Conservation (phyloP, 2,113 vertebrate species). For the Upupa epops region DNA sequence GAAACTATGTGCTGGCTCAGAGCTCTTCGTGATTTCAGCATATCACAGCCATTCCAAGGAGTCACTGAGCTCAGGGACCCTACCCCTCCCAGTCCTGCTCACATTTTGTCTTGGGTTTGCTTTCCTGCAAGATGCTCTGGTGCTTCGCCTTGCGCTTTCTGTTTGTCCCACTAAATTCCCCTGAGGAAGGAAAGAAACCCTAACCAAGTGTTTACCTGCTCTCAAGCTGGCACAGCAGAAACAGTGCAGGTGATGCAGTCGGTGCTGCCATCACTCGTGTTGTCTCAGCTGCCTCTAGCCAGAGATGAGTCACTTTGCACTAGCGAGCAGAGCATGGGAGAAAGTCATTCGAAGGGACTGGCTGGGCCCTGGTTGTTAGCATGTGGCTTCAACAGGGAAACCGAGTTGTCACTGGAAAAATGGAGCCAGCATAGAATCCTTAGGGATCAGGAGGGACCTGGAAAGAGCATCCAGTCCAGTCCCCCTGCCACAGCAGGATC, state of each 20-base stretch:
- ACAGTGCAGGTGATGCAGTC: neutral
- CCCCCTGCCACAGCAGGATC: no score
- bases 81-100: neutral
- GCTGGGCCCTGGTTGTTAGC: neutral
- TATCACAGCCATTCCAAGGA: conserved; percentile 32
- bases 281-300: neutral
- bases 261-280: neutral
- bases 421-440: no score
- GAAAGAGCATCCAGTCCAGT: no score
- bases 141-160: neutral
- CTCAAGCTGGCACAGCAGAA: neutral
- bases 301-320: conserved; percentile 24
- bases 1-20: conserved; percentile 55
- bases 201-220: neutral
- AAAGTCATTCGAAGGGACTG: neutral
- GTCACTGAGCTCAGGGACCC: conserved; percentile 16
- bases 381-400: neutral
- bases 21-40: conserved; percentile 24
- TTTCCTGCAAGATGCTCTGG: neutral
- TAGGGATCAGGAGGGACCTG: no score
- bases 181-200: neutral
- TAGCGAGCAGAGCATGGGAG: neutral
- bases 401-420: neutral
- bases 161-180: neutral
- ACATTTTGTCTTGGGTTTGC: neutral